Conservation (phyloP, 2,113 vertebrate species). For the Tetrax tetrax region DNA sequence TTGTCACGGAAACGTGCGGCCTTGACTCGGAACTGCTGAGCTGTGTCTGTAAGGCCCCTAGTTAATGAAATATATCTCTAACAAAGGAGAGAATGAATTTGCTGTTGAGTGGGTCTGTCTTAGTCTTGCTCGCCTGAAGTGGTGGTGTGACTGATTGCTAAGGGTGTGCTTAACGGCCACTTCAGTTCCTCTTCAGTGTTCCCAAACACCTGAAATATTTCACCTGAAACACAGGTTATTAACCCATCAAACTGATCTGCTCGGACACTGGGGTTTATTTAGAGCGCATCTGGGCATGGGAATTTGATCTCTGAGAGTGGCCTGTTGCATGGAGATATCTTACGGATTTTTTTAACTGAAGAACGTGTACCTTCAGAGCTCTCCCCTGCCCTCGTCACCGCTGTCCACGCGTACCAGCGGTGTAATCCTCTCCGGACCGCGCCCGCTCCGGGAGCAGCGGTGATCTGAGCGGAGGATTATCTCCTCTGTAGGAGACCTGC, state of each 20-base stretch:
- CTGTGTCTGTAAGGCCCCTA: too few species aligned
- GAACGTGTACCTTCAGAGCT: not conserved
- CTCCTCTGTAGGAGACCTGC: not conserved
- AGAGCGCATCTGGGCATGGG: not conserved
- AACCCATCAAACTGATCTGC: not conserved
- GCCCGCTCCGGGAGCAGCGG: not conserved
- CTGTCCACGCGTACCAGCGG: accelerated
- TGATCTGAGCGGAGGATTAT: accelerated
- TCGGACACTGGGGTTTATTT: not conserved
- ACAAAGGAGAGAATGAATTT: not conserved
- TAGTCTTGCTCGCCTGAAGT: not conserved
- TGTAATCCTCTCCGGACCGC: not conserved
- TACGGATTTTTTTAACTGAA: not conserved
- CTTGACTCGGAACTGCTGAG: not conserved
- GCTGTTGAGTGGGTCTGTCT: not conserved
- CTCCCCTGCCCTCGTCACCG: not conserved
- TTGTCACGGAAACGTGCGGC: not conserved
- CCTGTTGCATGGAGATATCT: not conserved
- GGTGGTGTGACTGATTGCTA: not conserved
- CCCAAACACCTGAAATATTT: not conserved
- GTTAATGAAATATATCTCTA: accelerated
- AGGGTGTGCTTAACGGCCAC: accelerated
- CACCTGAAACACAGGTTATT: too few species aligned
- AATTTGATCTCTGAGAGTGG: not conserved
- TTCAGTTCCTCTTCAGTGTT: not conserved